These are phyloP conservation scores for Zele albiditarsus DNA, from an alignment of 2,888 invertebrate species.

Conservation along the genomic window DNA sequence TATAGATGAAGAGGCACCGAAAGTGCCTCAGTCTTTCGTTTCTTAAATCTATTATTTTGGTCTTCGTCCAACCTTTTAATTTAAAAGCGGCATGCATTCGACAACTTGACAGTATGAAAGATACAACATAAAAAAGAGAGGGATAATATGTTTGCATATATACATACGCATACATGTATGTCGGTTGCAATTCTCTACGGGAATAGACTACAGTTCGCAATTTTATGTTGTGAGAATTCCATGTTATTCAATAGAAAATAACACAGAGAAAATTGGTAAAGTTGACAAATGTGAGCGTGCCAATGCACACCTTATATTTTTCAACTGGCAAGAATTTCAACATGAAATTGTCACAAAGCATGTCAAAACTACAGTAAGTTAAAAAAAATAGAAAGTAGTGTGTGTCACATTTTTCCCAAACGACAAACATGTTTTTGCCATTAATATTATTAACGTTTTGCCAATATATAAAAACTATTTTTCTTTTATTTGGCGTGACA, in stretches of 20 bases:
- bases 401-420: constrained; percentile 28
- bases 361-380: constrained; percentile 40
- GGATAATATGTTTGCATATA: too few relatives aligned
- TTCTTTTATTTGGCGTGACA: neutral
- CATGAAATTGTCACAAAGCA: constrained; percentile 50
- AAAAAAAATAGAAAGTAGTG: neutral
- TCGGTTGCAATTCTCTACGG: constrained; percentile 51
- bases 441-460: constrained; percentile 37
- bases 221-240: constrained; percentile 49
- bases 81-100: constrained; percentile 49
- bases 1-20: constrained; percentile 20
- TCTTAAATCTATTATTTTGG: constrained; percentile 29
- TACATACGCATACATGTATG: constrained; percentile 16
- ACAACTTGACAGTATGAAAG: constrained; percentile 45
- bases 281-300: too few relatives aligned
- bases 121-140: constrained; percentile 45
- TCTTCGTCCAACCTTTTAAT: constrained; percentile 30
- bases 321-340: neutral
- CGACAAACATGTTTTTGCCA: constrained; percentile 34
- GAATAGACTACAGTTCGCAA: constrained; percentile 49
- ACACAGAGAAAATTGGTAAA: neutral
- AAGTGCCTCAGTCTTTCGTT: constrained; percentile 5
- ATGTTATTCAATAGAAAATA: constrained; percentile 12
- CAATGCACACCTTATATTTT: too few relatives aligned
- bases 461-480: neutral